Evolutionary conservation across 2,888 invertebrate species (phyloP), one percentile per base, ranked within the genome.

Genomic region (Nemoura dubitans): DNA sequence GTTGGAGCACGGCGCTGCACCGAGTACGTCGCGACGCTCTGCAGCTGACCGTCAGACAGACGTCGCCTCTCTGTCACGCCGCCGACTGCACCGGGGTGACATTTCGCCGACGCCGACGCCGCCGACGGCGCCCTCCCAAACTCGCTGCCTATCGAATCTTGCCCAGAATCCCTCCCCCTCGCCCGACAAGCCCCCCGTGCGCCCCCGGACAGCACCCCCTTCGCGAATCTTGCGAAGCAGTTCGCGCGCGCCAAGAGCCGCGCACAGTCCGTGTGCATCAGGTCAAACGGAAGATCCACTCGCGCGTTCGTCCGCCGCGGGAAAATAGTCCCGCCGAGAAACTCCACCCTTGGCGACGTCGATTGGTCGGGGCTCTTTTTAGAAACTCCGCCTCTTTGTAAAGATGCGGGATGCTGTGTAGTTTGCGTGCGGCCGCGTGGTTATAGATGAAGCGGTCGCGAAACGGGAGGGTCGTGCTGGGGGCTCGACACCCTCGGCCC

Each of bases 261-360:
- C 84, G 84, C 84, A 76, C 27, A 10, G 21, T 2, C 29, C 30
- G 14, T 30, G 14, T 30, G 78, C 80, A 29, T 30, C 16, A 29
- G 29, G 81, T 30, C 81, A 81, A 26, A 30, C 76, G 84, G 25
- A 84, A 76, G 84, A 84, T 59, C 10, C 26, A 76, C 59, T 10
- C 81, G 6, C 25, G 30, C 27, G 36, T 27, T 80, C 85, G 30
- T 27, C 86, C 42, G 86, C 87, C 87, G 86, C 87, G 83, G 7
- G 86, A 78, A 87, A 87, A 80, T 87, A 87, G 87, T 87, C 29
- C 87, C 80, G 59, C n/a, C 81, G 26, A 0, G 16, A 76, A 16
- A 86, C 86, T 86, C 87, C 87, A 59, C 86, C 87, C 87, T 28
- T 6, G 27, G 21, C 59, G 76, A 10, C 6, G 1, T 16, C 27